Percentiles rank a stretch among this genome's conserved stretches.
phyloP scores from a whole-genome alignment of 1,140 invertebrate genomes.

The Saccostrea glomerata region DNA sequence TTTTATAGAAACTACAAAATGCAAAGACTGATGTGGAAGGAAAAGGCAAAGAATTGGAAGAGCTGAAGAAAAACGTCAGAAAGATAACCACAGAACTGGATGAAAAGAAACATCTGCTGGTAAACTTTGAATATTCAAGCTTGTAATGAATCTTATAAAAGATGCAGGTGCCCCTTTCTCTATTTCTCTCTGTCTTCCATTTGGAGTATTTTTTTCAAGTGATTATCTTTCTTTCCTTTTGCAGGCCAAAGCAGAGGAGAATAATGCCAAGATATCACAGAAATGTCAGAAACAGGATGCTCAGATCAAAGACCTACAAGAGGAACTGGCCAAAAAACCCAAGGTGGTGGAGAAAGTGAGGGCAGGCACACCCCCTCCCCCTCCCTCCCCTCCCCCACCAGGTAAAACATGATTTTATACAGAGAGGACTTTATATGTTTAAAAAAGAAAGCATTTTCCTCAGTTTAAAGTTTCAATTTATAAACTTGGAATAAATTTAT shows the following conservation, averaged over 20 bases:
- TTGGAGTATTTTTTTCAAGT: neutral
- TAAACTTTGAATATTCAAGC: neutral
- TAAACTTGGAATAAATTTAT: no score
- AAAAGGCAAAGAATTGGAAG: slow-evolving; percentile 45
- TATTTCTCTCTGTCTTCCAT: neutral
- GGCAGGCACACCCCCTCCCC: neutral
- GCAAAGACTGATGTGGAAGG: slow-evolving; percentile 40
- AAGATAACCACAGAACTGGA: slow-evolving; percentile 43
- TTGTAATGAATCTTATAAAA: neutral
- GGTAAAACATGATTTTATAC: neutral
- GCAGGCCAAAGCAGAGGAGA: neutral
- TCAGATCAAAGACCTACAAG: neutral
- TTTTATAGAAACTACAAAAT: slow-evolving; percentile 46
- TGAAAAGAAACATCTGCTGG: slow-evolving; percentile 49
- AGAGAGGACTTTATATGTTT: no score
- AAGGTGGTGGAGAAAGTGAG: neutral
- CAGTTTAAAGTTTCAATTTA: no score
- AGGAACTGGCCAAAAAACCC: neutral
- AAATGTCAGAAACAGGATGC: neutral
- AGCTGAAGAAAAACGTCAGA: slow-evolving; percentile 40
- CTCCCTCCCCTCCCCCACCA: neutral
- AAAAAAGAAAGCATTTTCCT: no score
- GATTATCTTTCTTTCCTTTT: neutral
- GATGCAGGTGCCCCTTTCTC: neutral
- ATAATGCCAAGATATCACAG: neutral